Evolutionary conservation across 1,140 invertebrate genomes (phyloP).

Genomic region (Nasonia vitripennis): DNA sequence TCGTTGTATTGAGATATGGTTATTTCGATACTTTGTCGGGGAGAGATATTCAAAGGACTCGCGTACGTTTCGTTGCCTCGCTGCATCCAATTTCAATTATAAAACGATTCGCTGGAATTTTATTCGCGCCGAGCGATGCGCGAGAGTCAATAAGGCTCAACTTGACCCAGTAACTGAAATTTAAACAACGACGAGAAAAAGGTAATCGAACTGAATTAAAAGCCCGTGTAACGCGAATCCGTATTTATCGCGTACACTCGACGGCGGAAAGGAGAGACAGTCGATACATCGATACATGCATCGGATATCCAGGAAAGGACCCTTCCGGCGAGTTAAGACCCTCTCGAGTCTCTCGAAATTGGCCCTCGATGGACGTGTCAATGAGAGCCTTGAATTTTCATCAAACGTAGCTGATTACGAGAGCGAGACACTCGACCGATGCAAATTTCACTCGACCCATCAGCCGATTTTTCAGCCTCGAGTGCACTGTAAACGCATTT

Average conservation of each 20-base stretch:
- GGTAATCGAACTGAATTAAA: background rate
- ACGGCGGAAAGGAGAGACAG: background rate
- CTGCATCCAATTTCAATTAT: too few species aligned
- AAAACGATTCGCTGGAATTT: background rate
- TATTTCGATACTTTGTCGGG: too few species aligned
- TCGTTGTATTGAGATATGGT: too few species aligned
- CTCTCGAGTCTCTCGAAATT: background rate
- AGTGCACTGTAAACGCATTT: too few species aligned
- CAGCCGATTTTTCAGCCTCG: background rate
- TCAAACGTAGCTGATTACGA: background rate
- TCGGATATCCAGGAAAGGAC: too few species aligned
- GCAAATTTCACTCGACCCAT: constrained; percentile 4
- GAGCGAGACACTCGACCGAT: background rate
- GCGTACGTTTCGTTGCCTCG: too few species aligned
- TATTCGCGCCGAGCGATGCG: background rate
- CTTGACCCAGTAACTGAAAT: background rate
- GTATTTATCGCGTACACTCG: background rate
- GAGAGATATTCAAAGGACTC: too few species aligned
- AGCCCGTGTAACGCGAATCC: too few species aligned
- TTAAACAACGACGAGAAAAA: background rate
- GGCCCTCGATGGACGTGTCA: background rate
- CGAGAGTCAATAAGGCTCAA: background rate
- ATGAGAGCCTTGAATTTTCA: constrained; percentile 1
- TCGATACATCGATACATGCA: background rate
- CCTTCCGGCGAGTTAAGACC: too few species aligned